Evolutionary conservation across 2,113 vertebrate genomes (phyloP).

Genomic region (Nothocercus julius): DNA sequence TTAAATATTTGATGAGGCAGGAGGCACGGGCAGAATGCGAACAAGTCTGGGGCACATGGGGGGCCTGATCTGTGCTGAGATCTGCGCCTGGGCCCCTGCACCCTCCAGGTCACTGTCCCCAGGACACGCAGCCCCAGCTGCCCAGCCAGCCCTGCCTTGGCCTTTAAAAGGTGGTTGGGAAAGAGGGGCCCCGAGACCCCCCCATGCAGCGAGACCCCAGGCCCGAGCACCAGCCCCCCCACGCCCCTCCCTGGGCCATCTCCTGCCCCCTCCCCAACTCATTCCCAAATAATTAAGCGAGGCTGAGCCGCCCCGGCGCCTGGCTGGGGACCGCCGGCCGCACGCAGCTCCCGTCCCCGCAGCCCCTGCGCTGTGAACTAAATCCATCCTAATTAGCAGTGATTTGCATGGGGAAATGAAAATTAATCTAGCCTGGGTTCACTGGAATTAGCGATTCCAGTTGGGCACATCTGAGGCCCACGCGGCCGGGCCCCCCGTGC

Average conservation of each 20-base stretch:
- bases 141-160: background rate
- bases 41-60: background rate
- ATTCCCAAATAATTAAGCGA: background rate
- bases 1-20: conserved; percentile 22
- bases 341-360: conserved; percentile 40
- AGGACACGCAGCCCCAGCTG: accelerated
- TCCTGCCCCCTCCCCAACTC: background rate
- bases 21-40: background rate
- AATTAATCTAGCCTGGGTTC: conserved; percentile 59
- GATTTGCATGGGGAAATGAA: conserved; percentile 73
- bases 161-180: background rate
- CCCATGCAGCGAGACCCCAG: background rate
- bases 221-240: background rate
- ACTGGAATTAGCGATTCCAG: conserved; percentile 36
- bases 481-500: background rate
- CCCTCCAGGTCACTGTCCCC: background rate
- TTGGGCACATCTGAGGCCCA: background rate
- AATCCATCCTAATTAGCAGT: conserved; percentile 75
- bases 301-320: background rate
- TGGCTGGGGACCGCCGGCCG: conserved; percentile 1
- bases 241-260: background rate
- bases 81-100: accelerated
- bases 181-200: too few species aligned
- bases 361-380: conserved; percentile 66
- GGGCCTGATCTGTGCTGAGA: background rate